phyloP scores from a whole-genome alignment of 2,113 vertebrate species.

The Pungitius pungitius region DNA sequence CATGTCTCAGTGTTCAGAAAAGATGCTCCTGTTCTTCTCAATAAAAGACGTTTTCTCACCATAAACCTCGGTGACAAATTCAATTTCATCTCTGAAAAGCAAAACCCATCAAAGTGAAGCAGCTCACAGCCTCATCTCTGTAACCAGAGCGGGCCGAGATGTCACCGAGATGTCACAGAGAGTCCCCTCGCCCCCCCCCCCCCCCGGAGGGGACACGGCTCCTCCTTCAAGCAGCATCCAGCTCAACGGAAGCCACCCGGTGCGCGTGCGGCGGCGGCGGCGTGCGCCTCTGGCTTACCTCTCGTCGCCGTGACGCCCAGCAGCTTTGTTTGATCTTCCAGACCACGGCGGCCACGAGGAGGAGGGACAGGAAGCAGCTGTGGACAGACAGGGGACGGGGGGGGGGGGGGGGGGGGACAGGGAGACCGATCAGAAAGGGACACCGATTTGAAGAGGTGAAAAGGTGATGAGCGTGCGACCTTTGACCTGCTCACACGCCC shows the following conservation, averaged over 20 bases:
- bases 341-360: constrained; percentile 94
- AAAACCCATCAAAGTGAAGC: neutral
- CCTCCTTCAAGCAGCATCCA: no score
- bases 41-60: neutral
- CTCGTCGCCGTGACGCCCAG: constrained; percentile 92
- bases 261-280: neutral
- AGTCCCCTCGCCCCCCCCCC: no score
- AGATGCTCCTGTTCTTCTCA: neutral
- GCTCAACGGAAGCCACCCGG: no score
- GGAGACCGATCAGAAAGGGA: neutral
- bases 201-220: no score
- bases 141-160: no score
- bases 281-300: constrained; percentile 78
- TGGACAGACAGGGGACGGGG: constrained; percentile 37
- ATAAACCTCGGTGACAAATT: no score
- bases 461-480: no score
- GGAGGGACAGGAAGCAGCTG: constrained; percentile 95
- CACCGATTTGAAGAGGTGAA: no score
- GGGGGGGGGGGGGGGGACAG: no score
- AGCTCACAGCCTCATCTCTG: no score
- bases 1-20: neutral
- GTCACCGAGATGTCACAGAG: no score
- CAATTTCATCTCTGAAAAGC: neutral
- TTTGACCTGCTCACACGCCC: no score
- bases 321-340: constrained; percentile 98